Evolutionary conservation across 1,140 invertebrate species (phyloP), one percentile per base, ranked within the genome.

Genomic region (Eciton burchellii): DNA sequence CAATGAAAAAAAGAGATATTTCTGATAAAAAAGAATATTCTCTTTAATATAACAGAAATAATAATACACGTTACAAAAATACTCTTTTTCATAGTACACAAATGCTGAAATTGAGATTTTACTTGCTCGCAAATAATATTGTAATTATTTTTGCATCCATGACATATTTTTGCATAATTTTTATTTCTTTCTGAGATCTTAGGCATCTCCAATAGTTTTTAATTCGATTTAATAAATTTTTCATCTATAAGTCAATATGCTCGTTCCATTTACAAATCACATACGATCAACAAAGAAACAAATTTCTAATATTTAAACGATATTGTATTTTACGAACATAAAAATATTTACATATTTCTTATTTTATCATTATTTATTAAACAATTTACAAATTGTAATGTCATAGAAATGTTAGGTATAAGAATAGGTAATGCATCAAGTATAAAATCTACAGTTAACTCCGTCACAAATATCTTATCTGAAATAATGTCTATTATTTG

Each of bases 171-270:
- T 52, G 66, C 56, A 73, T 60, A 49, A 82, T 73, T 73, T 81
- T 26, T 16, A 59, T 72, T 2, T 82, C 79, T 21, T 63, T 3
- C 8, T 60, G 26, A 59, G 70, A 72, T 29, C 8, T 52, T 12
- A 8, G 26, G 14, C n/a, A 9, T 41, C 35, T 6, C 43, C 52
- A 82, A 14, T 82, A 43, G 9, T 4, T 16, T 70, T 60, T 73
- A 29, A 82, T 72, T 73, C 47, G 52, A 12, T 72, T 41, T 5
- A 72, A 6, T 21, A 81, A 57, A 45, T 21, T 12, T 21, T 0
- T 81, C 26, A 73, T 14, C 79, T 81, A 12, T 0, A 81, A 81
- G 72, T 60, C 45, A 73, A 73, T n/a, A 60, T 3, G 8, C 14
- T 52, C 11, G 16, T 77, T 66, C 8, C 1, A 11, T 54, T 74